A percentile compares a stretch with the other conserved stretches of the same genome.
Conservation (phyloP, 2,888 invertebrate genomes). For the Drosophila multiciliata region DNA sequence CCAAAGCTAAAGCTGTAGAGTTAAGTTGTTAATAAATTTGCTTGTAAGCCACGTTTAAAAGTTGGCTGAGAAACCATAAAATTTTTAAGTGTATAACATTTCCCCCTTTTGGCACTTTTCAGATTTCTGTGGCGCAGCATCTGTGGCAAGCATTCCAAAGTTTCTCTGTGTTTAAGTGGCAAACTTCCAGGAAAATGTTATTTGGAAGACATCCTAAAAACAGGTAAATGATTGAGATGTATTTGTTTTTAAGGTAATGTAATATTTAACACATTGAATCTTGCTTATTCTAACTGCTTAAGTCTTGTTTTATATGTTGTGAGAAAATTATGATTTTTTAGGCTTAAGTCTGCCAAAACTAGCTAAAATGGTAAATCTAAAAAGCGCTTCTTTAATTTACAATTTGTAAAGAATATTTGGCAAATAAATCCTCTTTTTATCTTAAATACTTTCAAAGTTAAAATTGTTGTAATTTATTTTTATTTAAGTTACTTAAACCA, state of each 20-base stretch:
- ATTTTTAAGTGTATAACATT: slow-evolving; percentile 2
- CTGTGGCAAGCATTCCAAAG: not conserved
- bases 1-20: not conserved
- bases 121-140: slow-evolving; percentile 1
- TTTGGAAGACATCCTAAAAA: not conserved
- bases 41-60: not conserved
- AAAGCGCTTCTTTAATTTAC: not conserved
- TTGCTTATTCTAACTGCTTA: not conserved
- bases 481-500: too few species aligned
- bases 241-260: not conserved
- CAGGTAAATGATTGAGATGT: not conserved
- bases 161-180: slow-evolving; percentile 1
- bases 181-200: not conserved
- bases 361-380: too few species aligned
- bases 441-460: not conserved
- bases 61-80: not conserved
- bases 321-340: not conserved
- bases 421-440: not conserved
- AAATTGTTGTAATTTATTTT: not conserved
- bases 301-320: not conserved
- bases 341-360: not conserved
- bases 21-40: not conserved
- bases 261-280: not conserved
- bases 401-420: not conserved
- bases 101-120: not conserved